These are phyloP conservation scores for Microctonus aethiopoides DNA, from an alignment of 2,888 invertebrate genomes.

Conservation along the genomic window DNA sequence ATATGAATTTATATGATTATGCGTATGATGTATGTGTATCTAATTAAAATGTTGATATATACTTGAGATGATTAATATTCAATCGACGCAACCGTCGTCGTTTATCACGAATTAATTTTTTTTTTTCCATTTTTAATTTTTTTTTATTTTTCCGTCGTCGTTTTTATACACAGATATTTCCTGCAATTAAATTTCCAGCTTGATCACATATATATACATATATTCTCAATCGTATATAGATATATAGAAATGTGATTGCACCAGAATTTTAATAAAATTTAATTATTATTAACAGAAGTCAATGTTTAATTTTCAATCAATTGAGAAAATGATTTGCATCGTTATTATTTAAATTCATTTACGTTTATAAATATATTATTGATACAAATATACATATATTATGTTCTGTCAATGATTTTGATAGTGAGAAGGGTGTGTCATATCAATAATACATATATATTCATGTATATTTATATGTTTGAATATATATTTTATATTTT, in stretches of 20 bases:
- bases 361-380: background rate
- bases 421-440: background rate
- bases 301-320: constrained; percentile 29
- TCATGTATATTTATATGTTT: background rate
- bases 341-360: background rate
- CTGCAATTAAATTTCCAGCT: constrained; percentile 10
- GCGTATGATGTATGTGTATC: background rate
- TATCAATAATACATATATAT: background rate
- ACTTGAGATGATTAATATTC: constrained; percentile 30
- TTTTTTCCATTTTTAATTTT: background rate
- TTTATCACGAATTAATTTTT: constrained; percentile 10
- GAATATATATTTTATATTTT: background rate
- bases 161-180: constrained; percentile 11
- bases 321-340: constrained; percentile 11
- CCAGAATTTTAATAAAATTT: background rate
- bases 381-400: background rate
- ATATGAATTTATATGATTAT: background rate
- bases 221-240: background rate
- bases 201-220: background rate
- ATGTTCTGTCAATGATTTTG: background rate
- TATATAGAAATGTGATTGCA: constrained; percentile 4
- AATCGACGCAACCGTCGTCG: constrained; percentile 23
- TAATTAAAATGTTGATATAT: constrained; percentile 9
- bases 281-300: constrained; percentile 13
- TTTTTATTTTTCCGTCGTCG: background rate